phyloP scores from a whole-genome alignment of 2,797 vertebrate genomes.

The Podargus strigoides region DNA sequence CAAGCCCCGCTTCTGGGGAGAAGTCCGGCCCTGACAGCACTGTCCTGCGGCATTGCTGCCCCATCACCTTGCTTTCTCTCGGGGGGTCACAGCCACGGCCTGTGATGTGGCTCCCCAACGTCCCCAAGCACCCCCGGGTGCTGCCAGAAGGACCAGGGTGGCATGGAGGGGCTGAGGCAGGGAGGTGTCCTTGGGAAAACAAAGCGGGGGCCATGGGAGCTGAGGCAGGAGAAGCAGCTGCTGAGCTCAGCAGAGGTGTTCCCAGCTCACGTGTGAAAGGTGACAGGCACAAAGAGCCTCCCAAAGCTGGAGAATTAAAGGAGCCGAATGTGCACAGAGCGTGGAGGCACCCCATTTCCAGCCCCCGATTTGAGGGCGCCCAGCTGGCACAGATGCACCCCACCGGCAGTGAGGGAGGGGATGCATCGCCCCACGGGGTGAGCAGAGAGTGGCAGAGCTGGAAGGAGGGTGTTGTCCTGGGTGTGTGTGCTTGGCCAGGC shows the following conservation, averaged over 20 bases:
- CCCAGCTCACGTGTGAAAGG: neutral
- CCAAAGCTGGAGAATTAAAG: neutral
- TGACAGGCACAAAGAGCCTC: neutral
- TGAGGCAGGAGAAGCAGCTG: neutral
- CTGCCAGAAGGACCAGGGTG: neutral
- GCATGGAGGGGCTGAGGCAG: neutral
- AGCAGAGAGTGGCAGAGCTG: neutral
- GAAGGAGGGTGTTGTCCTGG: accelerated
- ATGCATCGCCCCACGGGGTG: accelerated
- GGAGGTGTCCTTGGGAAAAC: neutral
- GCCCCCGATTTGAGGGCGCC: accelerated
- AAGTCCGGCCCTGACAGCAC: neutral
- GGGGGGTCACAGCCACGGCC: neutral
- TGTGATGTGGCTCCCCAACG: accelerated
- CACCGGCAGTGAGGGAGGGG: neutral
- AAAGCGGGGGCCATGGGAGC: neutral
- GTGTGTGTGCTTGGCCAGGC: accelerated
- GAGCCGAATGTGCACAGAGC: neutral
- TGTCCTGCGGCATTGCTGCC: neutral
- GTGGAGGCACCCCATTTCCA: accelerated
- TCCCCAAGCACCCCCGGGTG: neutral
- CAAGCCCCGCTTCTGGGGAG: neutral
- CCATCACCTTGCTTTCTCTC: neutral
- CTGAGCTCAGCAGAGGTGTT: conserved; percentile 30
- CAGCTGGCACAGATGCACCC: neutral